Evolutionary conservation across 1,140 invertebrate genomes (phyloP).

Genomic region (Spodoptera frugiperda): DNA sequence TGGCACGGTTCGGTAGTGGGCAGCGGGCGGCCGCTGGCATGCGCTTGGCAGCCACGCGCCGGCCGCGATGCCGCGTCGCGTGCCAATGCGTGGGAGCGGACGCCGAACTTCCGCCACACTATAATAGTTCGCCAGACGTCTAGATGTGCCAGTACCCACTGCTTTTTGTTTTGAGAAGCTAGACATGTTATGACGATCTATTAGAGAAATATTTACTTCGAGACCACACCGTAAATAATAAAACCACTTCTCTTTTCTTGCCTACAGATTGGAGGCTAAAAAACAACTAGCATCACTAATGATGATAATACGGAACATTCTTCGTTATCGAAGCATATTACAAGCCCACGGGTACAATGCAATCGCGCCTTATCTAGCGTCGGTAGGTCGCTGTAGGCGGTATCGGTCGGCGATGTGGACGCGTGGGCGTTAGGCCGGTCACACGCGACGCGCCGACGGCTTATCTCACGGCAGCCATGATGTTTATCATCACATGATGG

Average conservation of each 20-base stretch:
- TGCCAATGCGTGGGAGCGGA: slow-evolving; percentile 75
- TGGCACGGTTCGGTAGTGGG: slow-evolving; percentile 12
- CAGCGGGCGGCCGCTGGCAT: slow-evolving; percentile 29
- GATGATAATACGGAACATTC: slow-evolving; percentile 6
- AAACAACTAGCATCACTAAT: neutral
- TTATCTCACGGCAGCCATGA: slow-evolving; percentile 65
- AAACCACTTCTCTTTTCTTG: too few relatives aligned
- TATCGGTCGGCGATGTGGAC: slow-evolving; percentile 27
- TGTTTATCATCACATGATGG: slow-evolving; percentile 76
- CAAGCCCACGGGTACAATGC: slow-evolving; percentile 7
- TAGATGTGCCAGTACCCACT: slow-evolving; percentile 10
- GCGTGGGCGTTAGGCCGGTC: slow-evolving; percentile 58
- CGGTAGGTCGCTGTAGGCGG: slow-evolving; percentile 40
- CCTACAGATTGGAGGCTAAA: too few relatives aligned
- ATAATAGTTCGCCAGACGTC: slow-evolving; percentile 23
- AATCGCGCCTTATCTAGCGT: slow-evolving; percentile 46
- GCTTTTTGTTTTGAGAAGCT: slow-evolving; percentile 15
- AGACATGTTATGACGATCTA: slow-evolving; percentile 14
- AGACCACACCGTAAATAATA: too few relatives aligned
- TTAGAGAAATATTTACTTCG: neutral
- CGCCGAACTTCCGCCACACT: slow-evolving; percentile 71
- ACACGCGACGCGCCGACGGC: slow-evolving; percentile 58
- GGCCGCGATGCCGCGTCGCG: slow-evolving; percentile 55
- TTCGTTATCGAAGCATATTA: slow-evolving; percentile 3
- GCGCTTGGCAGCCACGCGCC: slow-evolving; percentile 46